Evolutionary conservation across 2,113 vertebrate species (phyloP).

Genomic region (Leucopsar rothschildi): DNA sequence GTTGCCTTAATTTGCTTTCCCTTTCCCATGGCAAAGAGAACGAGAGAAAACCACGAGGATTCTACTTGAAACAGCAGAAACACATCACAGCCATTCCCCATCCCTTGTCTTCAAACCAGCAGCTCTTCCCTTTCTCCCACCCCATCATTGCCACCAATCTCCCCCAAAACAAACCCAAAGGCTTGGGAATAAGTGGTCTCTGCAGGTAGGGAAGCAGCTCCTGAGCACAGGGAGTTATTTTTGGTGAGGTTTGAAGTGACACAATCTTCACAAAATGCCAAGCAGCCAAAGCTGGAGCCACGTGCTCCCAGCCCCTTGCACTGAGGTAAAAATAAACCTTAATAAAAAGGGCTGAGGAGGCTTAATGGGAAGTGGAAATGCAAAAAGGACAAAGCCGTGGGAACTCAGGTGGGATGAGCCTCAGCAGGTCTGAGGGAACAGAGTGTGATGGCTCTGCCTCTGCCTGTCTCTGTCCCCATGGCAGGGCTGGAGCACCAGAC

Average conservation of each 20-base stretch:
- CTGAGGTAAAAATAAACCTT: slow-evolving; percentile 56
- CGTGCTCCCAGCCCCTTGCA: slow-evolving; percentile 2
- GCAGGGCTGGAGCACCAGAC: not conserved
- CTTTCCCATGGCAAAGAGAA: not conserved
- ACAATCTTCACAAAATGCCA: slow-evolving; percentile 45
- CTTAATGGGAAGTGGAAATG: slow-evolving; percentile 32
- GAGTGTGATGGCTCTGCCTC: not conserved
- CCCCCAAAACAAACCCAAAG: not conserved
- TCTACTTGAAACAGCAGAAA: not conserved
- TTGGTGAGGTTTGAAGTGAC: not conserved
- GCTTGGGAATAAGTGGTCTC: not conserved
- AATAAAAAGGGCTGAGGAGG: slow-evolving; percentile 34
- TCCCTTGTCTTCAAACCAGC: not conserved
- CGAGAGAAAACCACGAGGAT: not conserved
- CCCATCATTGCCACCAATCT: not conserved
- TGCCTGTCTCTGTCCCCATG: not conserved
- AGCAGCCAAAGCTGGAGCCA: slow-evolving; percentile 12
- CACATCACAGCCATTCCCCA: not conserved
- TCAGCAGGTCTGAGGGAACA: fast-evolving
- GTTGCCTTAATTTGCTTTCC: not conserved
- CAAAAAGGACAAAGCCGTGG: not conserved
- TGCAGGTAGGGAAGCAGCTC: not conserved
- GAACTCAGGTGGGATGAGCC: not conserved
- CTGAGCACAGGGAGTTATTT: slow-evolving; percentile 13
- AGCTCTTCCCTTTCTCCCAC: not conserved